Percentiles rank a stretch among this genome's conserved stretches.
phyloP scores from a whole-genome alignment of 2,888 invertebrate genomes.

The Alitta virens region DNA sequence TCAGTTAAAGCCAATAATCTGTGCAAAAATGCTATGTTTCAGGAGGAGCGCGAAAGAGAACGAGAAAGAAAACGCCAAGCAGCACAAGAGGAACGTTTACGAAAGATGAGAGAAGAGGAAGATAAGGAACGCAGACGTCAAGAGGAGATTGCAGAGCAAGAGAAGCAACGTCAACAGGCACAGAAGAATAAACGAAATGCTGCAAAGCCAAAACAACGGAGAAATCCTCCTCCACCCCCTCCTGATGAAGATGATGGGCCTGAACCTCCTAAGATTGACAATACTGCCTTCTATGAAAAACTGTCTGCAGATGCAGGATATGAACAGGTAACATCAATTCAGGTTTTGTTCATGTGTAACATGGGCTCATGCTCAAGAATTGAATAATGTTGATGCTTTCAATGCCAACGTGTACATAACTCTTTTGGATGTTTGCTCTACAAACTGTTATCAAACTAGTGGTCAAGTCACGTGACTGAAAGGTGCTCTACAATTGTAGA shows the following conservation, averaged over 20 bases:
- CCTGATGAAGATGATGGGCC: background rate
- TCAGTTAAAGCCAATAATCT: no score
- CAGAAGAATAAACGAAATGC: slow-evolving; percentile 2
- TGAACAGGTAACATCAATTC: no score
- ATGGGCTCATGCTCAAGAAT: no score
- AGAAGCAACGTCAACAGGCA: slow-evolving; percentile 1
- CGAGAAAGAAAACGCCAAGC: background rate
- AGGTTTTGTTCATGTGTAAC: no score
- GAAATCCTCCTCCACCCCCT: background rate
- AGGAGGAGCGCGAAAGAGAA: background rate
- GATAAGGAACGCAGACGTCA: background rate
- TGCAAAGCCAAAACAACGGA: background rate
- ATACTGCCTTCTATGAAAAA: slow-evolving; percentile 5
- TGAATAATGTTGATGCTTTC: no score
- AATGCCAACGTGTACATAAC: no score
- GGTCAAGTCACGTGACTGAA: no score
- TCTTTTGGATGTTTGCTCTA: no score
- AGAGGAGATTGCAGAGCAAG: slow-evolving; percentile 5
- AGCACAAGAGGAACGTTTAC: background rate
- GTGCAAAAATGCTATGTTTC: no score
- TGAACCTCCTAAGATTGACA: background rate
- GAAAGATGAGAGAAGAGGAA: background rate
- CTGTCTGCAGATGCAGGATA: background rate
- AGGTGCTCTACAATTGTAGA: no score
- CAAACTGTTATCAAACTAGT: no score